Percentiles rank a stretch among this genome's conserved stretches.
These are phyloP conservation scores for Tupiocoris notatus DNA, from an alignment of 2,888 invertebrate genomes.

Conservation along the genomic window DNA sequence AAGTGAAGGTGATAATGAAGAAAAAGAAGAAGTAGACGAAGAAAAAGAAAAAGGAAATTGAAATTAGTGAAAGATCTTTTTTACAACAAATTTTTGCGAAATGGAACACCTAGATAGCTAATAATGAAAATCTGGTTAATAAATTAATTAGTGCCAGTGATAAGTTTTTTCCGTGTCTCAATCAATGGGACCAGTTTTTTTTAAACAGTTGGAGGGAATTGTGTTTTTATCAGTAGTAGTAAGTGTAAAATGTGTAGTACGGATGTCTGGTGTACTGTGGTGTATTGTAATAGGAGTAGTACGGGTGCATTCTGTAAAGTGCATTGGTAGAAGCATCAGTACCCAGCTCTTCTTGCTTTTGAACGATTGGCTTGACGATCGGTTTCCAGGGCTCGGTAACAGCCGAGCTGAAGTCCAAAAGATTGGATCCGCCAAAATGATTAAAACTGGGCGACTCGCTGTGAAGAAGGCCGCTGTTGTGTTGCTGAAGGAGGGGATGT, in stretches of 20 bases:
- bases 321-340: background rate
- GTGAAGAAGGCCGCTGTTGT: background rate
- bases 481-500: background rate
- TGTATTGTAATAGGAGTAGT: background rate
- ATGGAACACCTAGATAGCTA: no score
- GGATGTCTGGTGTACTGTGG: background rate
- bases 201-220: background rate
- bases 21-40: background rate
- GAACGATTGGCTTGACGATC: constrained; percentile 43
- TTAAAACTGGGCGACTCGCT: constrained; percentile 3
- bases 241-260: background rate
- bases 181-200: background rate
- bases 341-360: constrained; percentile 42
- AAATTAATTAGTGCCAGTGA: no score
- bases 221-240: no score
- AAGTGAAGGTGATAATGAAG: background rate
- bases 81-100: no score
- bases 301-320: background rate
- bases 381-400: constrained; percentile 37
- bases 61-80: background rate
- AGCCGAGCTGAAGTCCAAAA: constrained; percentile 20
- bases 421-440: background rate
- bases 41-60: background rate
- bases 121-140: no score
- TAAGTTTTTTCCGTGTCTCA: no score